These are phyloP conservation scores for Dunckerocampus dactyliophorus DNA, from an alignment of 2,113 vertebrate genomes.

Conservation along the genomic window DNA sequence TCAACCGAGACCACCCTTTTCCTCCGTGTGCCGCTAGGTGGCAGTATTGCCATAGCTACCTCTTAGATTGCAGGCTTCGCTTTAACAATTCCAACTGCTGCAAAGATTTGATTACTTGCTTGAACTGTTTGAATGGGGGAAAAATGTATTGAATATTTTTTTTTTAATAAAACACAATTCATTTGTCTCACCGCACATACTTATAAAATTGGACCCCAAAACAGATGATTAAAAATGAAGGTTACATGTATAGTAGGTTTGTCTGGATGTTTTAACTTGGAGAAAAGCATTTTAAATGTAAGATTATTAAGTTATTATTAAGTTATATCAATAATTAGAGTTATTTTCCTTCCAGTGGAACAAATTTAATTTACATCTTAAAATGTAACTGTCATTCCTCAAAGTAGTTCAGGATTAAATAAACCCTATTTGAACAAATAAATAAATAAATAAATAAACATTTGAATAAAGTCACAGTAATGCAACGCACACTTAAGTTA, in stretches of 20 bases:
- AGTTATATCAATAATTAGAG: neutral
- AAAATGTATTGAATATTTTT: neutral
- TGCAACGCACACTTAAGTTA: too few relatives aligned
- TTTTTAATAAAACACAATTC: neutral
- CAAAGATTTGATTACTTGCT: neutral
- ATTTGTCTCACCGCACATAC: too few relatives aligned
- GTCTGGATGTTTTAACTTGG: neutral
- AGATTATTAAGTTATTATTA: neutral
- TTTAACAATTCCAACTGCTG: constrained; percentile 11
- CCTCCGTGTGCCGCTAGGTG: constrained; percentile 60
- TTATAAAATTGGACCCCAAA: too few relatives aligned
- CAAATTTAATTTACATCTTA: neutral
- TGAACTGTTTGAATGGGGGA: neutral
- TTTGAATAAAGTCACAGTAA: too few relatives aligned
- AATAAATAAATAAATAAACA: too few relatives aligned
- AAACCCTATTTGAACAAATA: too few relatives aligned
- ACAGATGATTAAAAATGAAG: neutral
- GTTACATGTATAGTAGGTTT: neutral
- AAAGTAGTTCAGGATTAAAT: neutral
- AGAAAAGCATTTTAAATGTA: neutral
- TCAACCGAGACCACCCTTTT: neutral
- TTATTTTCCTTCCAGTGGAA: neutral
- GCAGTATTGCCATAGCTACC: constrained; percentile 68
- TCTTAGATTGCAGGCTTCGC: constrained; percentile 2
- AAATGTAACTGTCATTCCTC: too few relatives aligned